Conservation (phyloP, 2,888 invertebrate genomes). For the Drosophila anomalata region DNA sequence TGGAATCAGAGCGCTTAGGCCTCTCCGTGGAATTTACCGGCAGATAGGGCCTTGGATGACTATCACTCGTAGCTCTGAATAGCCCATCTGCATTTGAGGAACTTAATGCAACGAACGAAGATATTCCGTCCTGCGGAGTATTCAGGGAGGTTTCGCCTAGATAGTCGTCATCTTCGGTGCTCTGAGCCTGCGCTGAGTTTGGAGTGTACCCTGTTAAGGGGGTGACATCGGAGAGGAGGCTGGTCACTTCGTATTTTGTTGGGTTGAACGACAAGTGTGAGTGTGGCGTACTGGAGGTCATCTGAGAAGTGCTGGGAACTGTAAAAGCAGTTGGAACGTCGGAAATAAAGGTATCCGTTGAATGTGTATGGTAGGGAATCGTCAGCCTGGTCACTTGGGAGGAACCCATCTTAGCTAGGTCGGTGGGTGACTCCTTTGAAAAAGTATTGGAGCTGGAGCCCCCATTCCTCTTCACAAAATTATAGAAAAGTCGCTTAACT, state of each 20-base stretch:
- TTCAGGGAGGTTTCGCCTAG: constrained; percentile 5
- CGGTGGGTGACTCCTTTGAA: background rate
- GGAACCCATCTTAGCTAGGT: background rate
- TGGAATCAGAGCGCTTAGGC: background rate
- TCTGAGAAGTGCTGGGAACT: constrained; percentile 9
- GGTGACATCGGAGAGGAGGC: constrained; percentile 13
- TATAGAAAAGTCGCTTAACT: constrained; percentile 16
- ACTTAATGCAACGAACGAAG: background rate
- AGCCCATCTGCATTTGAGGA: background rate
- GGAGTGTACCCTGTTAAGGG: constrained; percentile 22
- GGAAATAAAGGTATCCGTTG: constrained; percentile 17
- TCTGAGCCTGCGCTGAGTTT: background rate
- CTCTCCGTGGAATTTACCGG: background rate
- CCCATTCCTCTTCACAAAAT: constrained; percentile 12
- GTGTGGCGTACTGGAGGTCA: background rate
- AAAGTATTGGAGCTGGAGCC: background rate
- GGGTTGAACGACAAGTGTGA: background rate
- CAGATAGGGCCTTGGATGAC: background rate
- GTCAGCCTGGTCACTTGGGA: background rate
- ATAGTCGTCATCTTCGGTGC: constrained; percentile 1
- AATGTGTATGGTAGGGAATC: constrained; percentile 16
- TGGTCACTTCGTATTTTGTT: constrained; percentile 4
- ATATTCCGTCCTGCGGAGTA: background rate
- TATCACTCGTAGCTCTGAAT: background rate
- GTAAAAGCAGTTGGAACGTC: background rate